A percentile compares a stretch with the other conserved stretches of the same genome.
phyloP scores from a whole-genome alignment of 2,797 vertebrate species.

The Nannoperca obscura region DNA sequence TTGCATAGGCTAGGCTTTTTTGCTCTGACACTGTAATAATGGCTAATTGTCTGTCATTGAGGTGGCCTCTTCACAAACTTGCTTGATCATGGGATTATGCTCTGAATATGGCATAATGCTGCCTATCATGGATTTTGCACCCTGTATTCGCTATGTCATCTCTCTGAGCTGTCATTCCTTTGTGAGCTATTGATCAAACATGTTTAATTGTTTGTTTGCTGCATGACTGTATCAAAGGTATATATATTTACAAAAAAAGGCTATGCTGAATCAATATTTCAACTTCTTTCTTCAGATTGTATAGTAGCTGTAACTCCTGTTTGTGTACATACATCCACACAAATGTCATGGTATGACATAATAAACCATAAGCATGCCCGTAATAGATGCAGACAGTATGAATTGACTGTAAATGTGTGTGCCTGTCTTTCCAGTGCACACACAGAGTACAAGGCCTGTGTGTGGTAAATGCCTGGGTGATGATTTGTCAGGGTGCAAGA shows the following conservation, averaged over 20 bases:
- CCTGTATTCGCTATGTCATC: slow-evolving; percentile 14
- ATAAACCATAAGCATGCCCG: slow-evolving; percentile 55
- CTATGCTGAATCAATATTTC: background rate
- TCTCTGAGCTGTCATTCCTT: background rate
- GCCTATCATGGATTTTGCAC: background rate
- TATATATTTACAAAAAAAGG: background rate
- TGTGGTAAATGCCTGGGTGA: slow-evolving; percentile 81
- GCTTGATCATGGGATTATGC: background rate
- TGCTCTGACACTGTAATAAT: background rate
- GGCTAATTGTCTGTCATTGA: background rate
- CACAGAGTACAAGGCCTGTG: slow-evolving; percentile 60
- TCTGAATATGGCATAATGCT: background rate
- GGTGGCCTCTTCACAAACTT: background rate
- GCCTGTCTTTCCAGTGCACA: slow-evolving; percentile 54
- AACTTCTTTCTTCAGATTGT: slow-evolving; percentile 17
- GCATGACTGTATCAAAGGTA: background rate
- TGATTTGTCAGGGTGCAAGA: slow-evolving; percentile 81
- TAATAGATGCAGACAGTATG: slow-evolving; percentile 69
- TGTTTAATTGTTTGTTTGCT: background rate
- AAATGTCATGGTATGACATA: slow-evolving; percentile 60
- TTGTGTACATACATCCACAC: slow-evolving; percentile 48
- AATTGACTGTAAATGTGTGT: slow-evolving; percentile 66
- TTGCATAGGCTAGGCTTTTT: background rate
- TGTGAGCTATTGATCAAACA: background rate
- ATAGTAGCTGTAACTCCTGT: slow-evolving; percentile 15